Conservation (phyloP, 64 coral and sea anemone genomes). For the Stylophora pistillata region DNA sequence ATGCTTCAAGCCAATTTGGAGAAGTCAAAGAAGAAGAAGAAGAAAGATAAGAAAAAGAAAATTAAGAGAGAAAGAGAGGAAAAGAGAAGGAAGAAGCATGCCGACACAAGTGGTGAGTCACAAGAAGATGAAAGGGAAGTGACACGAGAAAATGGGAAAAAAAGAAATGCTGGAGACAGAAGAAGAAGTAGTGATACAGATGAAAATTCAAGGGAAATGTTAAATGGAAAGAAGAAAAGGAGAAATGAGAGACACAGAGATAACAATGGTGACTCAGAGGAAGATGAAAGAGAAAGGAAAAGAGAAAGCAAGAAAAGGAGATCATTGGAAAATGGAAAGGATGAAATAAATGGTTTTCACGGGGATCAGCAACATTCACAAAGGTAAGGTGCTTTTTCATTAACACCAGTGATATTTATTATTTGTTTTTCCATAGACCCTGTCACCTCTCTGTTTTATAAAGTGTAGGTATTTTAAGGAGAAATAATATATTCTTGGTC, state of each 20-base stretch:
- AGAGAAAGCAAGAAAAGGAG: constrained; percentile 16
- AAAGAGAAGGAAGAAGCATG: constrained; percentile 46
- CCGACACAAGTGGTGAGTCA: constrained; percentile 47
- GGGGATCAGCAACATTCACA: not conserved
- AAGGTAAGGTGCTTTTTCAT: not conserved
- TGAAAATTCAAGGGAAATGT: not conserved
- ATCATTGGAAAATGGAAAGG: not conserved
- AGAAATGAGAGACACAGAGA: constrained; percentile 9
- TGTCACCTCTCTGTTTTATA: too few relatives aligned
- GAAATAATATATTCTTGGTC: too few relatives aligned
- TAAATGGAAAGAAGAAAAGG: not conserved
- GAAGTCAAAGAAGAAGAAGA: constrained; percentile 84
- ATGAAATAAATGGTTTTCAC: not conserved
- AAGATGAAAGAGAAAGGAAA: not conserved
- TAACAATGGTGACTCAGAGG: not conserved
- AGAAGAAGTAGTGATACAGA: constrained; percentile 1
- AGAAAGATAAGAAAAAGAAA: constrained; percentile 82
- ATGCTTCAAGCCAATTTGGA: constrained; percentile 84
- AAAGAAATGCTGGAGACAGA: not conserved
- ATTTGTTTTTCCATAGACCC: not conserved
- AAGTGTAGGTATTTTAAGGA: too few relatives aligned
- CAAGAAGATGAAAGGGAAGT: constrained; percentile 43
- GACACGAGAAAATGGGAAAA: not conserved
- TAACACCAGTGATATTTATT: not conserved
- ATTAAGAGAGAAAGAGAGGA: constrained; percentile 66